Base-by-base conservation (phyloP, 2,888 invertebrate species). In the Vanessa cardui region DNA sequence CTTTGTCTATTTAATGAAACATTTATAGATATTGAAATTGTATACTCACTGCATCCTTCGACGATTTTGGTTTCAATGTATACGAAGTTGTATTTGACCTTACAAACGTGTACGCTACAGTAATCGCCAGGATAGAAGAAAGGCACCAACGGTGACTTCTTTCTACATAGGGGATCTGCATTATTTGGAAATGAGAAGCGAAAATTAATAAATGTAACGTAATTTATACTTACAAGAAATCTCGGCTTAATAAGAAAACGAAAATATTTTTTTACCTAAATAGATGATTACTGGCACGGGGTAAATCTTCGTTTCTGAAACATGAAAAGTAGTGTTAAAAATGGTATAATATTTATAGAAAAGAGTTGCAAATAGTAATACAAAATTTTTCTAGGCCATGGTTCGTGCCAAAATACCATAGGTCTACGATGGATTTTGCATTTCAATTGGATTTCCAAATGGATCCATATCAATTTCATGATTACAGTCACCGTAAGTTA, bases 71-170 rank as follows among this genome's bases (percentile, higher is more conserved):
- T 71, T 54, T 89, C 85, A 5, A 86, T 65, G 77, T 86, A 90
- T 8, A 90, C 89, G 74, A 84, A 88, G 78, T 90, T 87, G 77
- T 85, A 91, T 70, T 80, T 78, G 66, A 91, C 70, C 66, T 78
- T 88, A 82, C 90, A 91, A 6, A 84, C 71, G 71, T 82, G 74
- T n/a, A 84, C 58, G 4, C 71, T 71, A 76, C 90, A 91, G 0
- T 61, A 26, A 18, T 84, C 78, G 12, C 78, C 81, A 8, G 86
- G 83, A 0, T 81, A 12, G 0, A 62, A 67, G 83, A 90, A 90
- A 1, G 87, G 84, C 62, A 76, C 72, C 50, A 85, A 67, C 0
- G 80, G 89, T 7, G 63, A 61, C 0, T 78, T 78, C 12, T 73
- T 69, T 75, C 83, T 81, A 76, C 90, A 90, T n/a, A 80, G 64